Evolutionary conservation across 2,888 invertebrate genomes (phyloP).

Genomic region (Tetragnatha montana): DNA sequence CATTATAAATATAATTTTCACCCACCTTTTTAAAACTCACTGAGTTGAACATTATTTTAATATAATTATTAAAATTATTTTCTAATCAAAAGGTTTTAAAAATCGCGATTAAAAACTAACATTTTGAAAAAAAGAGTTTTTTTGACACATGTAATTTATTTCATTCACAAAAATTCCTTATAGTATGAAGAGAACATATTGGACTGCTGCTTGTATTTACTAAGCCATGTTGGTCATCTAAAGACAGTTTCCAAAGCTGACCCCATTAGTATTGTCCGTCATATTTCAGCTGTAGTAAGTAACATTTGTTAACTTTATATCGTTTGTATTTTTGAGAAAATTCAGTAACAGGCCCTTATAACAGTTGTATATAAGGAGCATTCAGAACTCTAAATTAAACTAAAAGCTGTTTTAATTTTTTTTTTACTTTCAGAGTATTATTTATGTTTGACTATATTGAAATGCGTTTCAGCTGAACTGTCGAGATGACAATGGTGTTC

Average conservation of each 20-base stretch:
- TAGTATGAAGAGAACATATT: slow-evolving; percentile 75
- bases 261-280: slow-evolving; percentile 72
- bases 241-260: slow-evolving; percentile 68
- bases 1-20: too few species aligned
- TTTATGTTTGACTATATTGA: neutral
- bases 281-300: slow-evolving; percentile 72
- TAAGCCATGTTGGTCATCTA: slow-evolving; percentile 72
- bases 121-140: neutral
- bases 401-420: neutral
- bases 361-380: too few species aligned
- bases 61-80: neutral
- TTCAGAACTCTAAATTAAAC: too few species aligned
- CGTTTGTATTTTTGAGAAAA: too few species aligned
- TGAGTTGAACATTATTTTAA: neutral
- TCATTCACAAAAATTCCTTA: neutral
- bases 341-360: too few species aligned
- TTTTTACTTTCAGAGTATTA: neutral
- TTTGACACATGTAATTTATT: neutral
- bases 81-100: neutral
- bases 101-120: neutral
- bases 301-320: neutral
- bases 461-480: slow-evolving; percentile 59
- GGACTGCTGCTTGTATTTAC: slow-evolving; percentile 74
- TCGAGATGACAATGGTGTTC: slow-evolving; percentile 73
- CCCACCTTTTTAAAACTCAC: too few species aligned